Conservation (phyloP, 2,888 invertebrate species). For the Microctonus brassicae region DNA sequence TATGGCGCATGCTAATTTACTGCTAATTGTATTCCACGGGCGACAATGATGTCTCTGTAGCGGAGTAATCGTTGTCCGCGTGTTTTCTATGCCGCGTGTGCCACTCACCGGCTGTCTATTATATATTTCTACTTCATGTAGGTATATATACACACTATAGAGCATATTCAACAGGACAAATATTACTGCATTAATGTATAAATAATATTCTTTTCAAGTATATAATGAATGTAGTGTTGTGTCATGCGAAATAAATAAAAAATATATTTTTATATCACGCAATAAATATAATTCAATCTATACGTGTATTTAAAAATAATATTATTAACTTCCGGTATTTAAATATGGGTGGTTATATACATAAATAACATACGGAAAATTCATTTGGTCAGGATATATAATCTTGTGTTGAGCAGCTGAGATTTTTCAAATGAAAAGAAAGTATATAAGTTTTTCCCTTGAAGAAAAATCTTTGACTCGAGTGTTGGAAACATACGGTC, state of each 20-base stretch:
- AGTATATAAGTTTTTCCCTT: slow-evolving; percentile 21
- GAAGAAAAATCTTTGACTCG: slow-evolving; percentile 30
- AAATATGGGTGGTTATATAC: not conserved
- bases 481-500: slow-evolving; percentile 56
- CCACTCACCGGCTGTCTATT: slow-evolving; percentile 3
- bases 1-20: slow-evolving; percentile 67
- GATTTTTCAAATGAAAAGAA: slow-evolving; percentile 26
- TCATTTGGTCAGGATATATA: slow-evolving; percentile 25
- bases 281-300: not conserved
- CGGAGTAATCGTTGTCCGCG: slow-evolving; percentile 38
- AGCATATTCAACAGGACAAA: not conserved
- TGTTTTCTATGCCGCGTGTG: not conserved
- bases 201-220: not conserved
- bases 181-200: slow-evolving; percentile 9
- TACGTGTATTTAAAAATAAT: not conserved
- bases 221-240: not conserved
- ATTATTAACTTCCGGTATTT: slow-evolving; percentile 16
- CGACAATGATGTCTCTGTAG: slow-evolving; percentile 65
- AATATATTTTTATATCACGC: not conserved
- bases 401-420: slow-evolving; percentile 29
- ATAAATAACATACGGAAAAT: not conserved
- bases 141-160: not conserved
- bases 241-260: slow-evolving; percentile 1
- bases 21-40: slow-evolving; percentile 69
- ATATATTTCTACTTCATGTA: not conserved